Evolutionary conservation across 2,797 vertebrate species (phyloP).

Genomic region (Chloroceryle amazona): DNA sequence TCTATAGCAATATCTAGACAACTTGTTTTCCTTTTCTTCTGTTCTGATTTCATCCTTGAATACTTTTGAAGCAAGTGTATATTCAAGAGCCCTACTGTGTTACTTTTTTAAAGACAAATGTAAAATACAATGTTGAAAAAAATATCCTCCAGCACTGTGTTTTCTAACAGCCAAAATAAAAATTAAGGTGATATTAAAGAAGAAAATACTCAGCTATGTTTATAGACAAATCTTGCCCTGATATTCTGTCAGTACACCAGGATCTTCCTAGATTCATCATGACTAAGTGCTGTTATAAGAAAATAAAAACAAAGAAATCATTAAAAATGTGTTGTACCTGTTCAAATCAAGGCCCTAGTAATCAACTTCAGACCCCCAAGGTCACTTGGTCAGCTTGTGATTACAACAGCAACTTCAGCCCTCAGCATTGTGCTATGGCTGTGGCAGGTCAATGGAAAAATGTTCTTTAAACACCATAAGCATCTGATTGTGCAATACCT

Average conservation of each 20-base stretch:
- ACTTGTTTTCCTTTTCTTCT: not conserved
- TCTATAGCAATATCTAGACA: not conserved
- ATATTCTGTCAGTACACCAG: not conserved
- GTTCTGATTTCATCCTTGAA: not conserved
- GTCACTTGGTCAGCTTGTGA: conserved; percentile 88
- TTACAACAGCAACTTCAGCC: conserved; percentile 82
- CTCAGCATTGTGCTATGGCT: conserved; percentile 82
- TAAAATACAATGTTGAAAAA: not conserved
- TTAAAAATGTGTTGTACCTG: conserved; percentile 62
- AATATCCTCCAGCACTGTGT: not conserved
- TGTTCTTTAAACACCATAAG: conserved; percentile 86
- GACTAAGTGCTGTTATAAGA: conserved; percentile 15
- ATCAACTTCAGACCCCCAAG: conserved; percentile 90
- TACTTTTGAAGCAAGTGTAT: not conserved
- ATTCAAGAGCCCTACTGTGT: not conserved
- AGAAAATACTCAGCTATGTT: not conserved
- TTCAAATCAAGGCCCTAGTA: conserved; percentile 86
- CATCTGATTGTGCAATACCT: conserved; percentile 93
- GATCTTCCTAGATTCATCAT: not conserved
- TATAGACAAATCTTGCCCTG: not conserved
- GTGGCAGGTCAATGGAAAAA: conserved; percentile 87
- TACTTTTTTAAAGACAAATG: not conserved
- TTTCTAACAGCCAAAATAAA: conserved; percentile 7
- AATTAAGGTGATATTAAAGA: not conserved
- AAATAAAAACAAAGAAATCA: conserved; percentile 27